Conservation (phyloP, 2,797 vertebrate species). For the Ficedula albicollis region DNA sequence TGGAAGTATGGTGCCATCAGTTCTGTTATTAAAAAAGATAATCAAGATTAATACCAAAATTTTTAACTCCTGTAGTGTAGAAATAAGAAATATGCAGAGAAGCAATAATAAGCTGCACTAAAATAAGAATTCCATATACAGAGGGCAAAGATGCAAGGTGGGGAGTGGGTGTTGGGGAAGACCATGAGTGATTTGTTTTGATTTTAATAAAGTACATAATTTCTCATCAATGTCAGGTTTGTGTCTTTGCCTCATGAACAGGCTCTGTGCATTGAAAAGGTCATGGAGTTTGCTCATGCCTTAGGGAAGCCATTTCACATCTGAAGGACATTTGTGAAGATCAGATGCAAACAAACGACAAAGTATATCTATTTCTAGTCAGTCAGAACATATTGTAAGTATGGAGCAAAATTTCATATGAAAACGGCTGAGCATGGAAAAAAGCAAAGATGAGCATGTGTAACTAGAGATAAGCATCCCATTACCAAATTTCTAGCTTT, state of each 20-base stretch:
- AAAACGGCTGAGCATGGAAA: neutral
- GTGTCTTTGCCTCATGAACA: neutral
- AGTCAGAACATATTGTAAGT: neutral
- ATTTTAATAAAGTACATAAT: neutral
- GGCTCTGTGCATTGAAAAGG: neutral
- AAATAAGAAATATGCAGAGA: neutral
- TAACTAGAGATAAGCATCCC: neutral
- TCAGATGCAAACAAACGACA: neutral
- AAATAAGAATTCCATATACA: neutral
- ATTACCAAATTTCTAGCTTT: neutral
- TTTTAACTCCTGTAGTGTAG: neutral
- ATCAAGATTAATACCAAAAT: neutral
- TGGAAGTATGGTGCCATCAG: rapidly evolving
- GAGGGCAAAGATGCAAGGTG: neutral
- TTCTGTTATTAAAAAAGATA: neutral
- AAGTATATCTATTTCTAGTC: neutral
- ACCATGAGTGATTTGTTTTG: neutral
- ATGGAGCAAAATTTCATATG: neutral
- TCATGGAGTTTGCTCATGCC: neutral
- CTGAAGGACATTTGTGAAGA: slow-evolving; percentile 28
- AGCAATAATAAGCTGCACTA: neutral
- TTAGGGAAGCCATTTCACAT: neutral
- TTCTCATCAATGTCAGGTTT: neutral
- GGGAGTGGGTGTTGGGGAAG: neutral
- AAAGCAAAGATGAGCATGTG: neutral